Conservation (phyloP, 2,113 vertebrate species). For the Gorsachius goisagi region DNA sequence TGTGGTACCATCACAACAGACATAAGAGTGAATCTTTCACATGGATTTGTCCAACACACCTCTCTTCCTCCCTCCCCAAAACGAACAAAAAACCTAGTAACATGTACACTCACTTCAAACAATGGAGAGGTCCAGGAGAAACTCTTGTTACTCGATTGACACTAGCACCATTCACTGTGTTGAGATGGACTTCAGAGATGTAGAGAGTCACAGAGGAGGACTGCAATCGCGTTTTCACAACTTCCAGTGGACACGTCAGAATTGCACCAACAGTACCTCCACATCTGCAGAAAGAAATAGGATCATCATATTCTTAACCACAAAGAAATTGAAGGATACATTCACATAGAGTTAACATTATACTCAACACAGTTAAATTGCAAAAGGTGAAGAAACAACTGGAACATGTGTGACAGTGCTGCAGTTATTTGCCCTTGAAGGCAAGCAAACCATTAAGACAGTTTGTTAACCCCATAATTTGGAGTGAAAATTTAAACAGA, state of each 20-base stretch:
- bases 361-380: not conserved
- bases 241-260: conserved; percentile 97
- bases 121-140: conserved; percentile 93
- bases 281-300: conserved; percentile 77
- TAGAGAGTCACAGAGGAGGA: conserved; percentile 93
- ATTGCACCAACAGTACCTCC: conserved; percentile 98
- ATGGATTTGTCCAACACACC: not conserved
- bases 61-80: not conserved
- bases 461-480: not conserved
- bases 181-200: conserved; percentile 94
- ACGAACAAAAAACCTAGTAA: not conserved
- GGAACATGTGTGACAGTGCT: accelerated
- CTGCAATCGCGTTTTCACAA: conserved; percentile 96
- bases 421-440: not conserved
- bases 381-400: not conserved
- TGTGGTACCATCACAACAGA: not conserved
- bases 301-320: not conserved
- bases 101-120: conserved; percentile 86
- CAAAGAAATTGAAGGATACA: not conserved
- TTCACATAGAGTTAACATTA: not conserved
- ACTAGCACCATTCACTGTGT: conserved; percentile 87
- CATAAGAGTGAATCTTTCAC: not conserved
- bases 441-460: not conserved
- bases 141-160: conserved; percentile 84
- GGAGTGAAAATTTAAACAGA: not conserved